Conservation (phyloP, 2,113 vertebrate species). For the Elachura formosa region DNA sequence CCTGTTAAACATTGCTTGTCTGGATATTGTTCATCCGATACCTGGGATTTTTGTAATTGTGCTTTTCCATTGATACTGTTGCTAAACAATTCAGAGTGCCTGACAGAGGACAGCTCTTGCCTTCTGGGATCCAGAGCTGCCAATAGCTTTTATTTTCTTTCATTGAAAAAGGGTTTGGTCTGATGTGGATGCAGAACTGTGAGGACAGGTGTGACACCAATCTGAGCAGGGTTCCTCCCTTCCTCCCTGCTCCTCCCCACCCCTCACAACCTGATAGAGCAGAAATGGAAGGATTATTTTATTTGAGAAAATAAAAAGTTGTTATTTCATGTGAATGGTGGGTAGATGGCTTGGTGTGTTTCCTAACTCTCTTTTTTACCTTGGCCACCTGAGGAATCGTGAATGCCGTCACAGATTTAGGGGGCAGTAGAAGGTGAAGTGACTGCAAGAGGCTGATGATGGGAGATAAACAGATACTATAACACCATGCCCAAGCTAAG, state of each 20-base stretch:
- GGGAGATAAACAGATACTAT: neutral
- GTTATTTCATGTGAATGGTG: conserved; percentile 11
- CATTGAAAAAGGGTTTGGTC: neutral
- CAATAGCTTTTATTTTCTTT: conserved; percentile 52
- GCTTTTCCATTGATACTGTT: neutral
- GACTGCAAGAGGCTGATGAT: neutral
- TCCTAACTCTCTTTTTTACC: neutral
- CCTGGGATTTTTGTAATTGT: conserved; percentile 12
- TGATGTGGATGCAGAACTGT: neutral
- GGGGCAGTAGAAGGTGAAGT: neutral
- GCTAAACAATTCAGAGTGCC: conserved; percentile 36
- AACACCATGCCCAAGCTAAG: neutral
- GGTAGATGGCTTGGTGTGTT: neutral
- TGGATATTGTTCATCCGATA: neutral
- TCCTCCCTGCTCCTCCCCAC: neutral
- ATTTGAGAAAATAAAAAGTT: conserved; percentile 56
- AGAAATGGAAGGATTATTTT: conserved; percentile 55
- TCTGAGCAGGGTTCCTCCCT: conserved; percentile 1
- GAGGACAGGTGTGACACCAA: neutral
- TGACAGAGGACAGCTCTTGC: conserved; percentile 37
- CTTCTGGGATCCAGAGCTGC: conserved; percentile 20
- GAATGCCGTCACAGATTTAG: neutral
- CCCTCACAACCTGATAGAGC: neutral
- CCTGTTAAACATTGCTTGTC: neutral
- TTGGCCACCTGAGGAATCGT: neutral